phyloP scores from a whole-genome alignment of 1,140 invertebrate species.

The Drosophila ohnishii region DNA sequence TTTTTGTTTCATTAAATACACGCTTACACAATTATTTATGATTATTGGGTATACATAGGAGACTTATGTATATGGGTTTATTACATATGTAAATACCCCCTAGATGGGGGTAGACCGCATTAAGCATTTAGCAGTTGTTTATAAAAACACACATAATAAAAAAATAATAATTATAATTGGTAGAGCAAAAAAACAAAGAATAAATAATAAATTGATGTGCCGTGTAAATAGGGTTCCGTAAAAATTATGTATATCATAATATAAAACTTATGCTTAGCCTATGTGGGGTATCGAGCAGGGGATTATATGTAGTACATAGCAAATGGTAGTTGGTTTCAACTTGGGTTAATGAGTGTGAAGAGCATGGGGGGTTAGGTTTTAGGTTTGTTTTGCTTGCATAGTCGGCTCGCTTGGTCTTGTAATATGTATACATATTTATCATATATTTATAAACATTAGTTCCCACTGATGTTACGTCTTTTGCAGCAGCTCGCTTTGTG shows the following conservation, averaged over 20 bases:
- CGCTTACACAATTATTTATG: conserved; percentile 37
- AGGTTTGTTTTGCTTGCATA: conserved; percentile 58
- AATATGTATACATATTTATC: conserved; percentile 79
- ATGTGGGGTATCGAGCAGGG: conserved; percentile 47
- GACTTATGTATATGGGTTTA: conserved; percentile 26
- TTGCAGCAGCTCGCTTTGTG: conserved; percentile 79
- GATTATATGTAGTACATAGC: conserved; percentile 41
- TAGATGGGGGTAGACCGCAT: conserved; percentile 16
- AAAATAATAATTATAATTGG: conserved; percentile 45
- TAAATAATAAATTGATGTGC: conserved; percentile 71
- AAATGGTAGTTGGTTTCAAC: conserved; percentile 42
- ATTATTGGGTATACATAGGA: conserved; percentile 50
- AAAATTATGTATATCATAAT: conserved; percentile 56
- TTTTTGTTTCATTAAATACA: conserved; percentile 41
- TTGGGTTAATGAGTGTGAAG: conserved; percentile 24
- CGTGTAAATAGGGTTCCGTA: conserved; percentile 56
- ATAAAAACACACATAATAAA: conserved; percentile 41
- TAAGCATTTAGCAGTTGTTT: conserved; percentile 28
- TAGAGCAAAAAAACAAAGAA: conserved; percentile 66
- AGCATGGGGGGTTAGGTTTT: conserved; percentile 16
- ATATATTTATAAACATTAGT: conserved; percentile 83
- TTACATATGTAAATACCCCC: conserved; percentile 17
- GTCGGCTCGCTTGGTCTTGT: conserved; percentile 71
- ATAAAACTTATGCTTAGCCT: conserved; percentile 58
- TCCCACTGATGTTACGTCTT: conserved; percentile 84